A percentile compares a stretch with the other conserved stretches of the same genome.
phyloP scores from a whole-genome alignment of 2,888 invertebrate genomes.

The Galerucella calmariensis region DNA sequence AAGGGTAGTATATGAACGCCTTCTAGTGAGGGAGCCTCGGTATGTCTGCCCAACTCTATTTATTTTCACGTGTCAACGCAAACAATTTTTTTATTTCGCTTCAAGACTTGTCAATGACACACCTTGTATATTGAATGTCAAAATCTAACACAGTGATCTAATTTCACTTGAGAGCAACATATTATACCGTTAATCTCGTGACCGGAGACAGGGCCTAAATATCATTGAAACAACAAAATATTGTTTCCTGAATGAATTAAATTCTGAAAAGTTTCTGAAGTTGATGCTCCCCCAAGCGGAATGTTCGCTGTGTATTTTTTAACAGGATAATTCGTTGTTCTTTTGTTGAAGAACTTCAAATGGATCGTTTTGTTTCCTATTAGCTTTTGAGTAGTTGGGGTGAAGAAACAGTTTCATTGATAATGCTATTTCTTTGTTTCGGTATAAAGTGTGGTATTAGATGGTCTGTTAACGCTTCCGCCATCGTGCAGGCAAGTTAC shows the following conservation, averaged over 20 bases:
- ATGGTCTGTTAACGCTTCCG: slow-evolving; percentile 29
- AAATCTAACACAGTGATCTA: background rate
- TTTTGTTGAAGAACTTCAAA: slow-evolving; percentile 27
- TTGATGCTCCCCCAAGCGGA: background rate
- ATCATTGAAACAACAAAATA: background rate
- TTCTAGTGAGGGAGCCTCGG: too few species aligned
- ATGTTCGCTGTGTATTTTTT: slow-evolving; percentile 4
- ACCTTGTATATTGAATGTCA: too few species aligned
- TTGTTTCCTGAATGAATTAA: background rate
- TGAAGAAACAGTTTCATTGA: slow-evolving; percentile 27
- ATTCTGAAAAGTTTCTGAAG: background rate
- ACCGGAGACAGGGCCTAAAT: background rate
- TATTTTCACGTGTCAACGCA: too few species aligned
- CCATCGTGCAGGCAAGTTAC: slow-evolving; percentile 23
- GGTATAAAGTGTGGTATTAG: slow-evolving; percentile 31
- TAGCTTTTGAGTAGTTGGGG: slow-evolving; percentile 26
- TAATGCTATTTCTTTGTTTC: slow-evolving; percentile 33
- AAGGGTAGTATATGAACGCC: too few species aligned
- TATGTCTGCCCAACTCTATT: too few species aligned
- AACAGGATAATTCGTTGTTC: slow-evolving; percentile 13
- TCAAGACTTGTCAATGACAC: too few species aligned
- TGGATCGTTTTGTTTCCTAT: slow-evolving; percentile 26
- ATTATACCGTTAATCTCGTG: background rate
- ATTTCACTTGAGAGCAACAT: background rate
- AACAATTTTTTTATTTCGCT: too few species aligned